phyloP scores from a whole-genome alignment of 2,113 vertebrate species.

The Dicrurus megarhynchus region DNA sequence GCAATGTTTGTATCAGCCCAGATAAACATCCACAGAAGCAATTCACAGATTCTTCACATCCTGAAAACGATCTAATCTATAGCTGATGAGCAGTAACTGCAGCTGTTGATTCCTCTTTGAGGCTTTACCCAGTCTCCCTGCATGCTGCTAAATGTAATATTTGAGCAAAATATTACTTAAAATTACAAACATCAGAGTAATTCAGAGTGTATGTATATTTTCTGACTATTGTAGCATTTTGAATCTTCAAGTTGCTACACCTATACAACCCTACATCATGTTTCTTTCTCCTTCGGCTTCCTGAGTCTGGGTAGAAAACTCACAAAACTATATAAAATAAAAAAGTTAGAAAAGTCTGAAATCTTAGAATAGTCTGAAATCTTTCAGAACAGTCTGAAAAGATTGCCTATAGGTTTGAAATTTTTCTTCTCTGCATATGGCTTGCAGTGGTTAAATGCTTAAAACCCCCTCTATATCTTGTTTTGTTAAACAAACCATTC shows the following conservation, averaged over 20 bases:
- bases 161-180: not conserved
- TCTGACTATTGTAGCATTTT: not conserved
- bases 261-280: not conserved
- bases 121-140: not conserved
- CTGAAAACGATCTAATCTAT: not conserved
- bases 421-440: not conserved
- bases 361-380: not conserved
- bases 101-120: not conserved
- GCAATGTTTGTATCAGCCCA: not conserved
- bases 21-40: not conserved
- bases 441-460: not conserved
- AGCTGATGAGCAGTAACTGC: not conserved
- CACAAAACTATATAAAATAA: not conserved
- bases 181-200: not conserved
- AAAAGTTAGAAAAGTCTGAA: not conserved
- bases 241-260: not conserved
- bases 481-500: not conserved
- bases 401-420: not conserved
- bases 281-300: not conserved
- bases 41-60: not conserved
- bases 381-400: not conserved
- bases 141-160: not conserved
- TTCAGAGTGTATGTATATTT: not conserved
- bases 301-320: not conserved
- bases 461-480: accelerated